Percentiles rank a stretch among this genome's conserved stretches.
Conservation (phyloP, 2,797 vertebrate species). For the Coilia nasus region DNA sequence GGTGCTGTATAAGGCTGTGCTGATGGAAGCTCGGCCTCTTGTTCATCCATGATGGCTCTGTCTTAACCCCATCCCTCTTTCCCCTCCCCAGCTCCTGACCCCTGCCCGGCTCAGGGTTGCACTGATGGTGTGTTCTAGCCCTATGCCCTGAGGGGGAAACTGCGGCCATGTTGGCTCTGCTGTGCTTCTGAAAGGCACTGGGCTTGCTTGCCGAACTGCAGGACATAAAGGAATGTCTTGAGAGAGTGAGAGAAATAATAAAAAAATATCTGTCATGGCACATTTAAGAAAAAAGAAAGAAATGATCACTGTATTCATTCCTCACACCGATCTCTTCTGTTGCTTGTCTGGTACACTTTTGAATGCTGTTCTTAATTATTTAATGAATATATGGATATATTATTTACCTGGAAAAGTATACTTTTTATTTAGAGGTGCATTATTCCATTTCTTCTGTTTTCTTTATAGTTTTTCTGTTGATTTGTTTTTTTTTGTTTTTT, state of each 20-base stretch:
- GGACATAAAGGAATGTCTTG: conserved; percentile 59
- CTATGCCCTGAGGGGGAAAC: conserved; percentile 54
- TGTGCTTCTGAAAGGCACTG: conserved; percentile 70
- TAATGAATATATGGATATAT: conserved; percentile 81
- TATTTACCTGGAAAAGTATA: conserved; percentile 79
- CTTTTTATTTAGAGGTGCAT: conserved; percentile 83
- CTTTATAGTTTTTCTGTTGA: conserved; percentile 38
- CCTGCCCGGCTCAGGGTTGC: conserved; percentile 53
- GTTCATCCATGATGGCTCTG: conserved; percentile 56
- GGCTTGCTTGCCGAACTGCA: conserved; percentile 76
- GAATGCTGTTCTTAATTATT: conserved; percentile 92
- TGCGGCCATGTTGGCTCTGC: conserved; percentile 53
- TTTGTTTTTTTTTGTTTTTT: conserved; percentile 46
- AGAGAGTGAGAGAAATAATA: conserved; percentile 49
- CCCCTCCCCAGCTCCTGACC: neutral
- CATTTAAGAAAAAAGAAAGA: conserved; percentile 76
- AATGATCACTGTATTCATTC: conserved; percentile 89
- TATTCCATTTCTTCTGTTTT: conserved; percentile 64
- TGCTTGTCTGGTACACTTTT: conserved; percentile 93
- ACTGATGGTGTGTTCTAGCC: conserved; percentile 45
- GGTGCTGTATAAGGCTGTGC: conserved; percentile 73
- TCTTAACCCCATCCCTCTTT: conserved; percentile 38
- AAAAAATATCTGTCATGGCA: conserved; percentile 66
- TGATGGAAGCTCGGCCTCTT: conserved; percentile 59
- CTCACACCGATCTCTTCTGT: conserved; percentile 74